Base-by-base conservation (phyloP, 92 coral and sea anemone species). In the Porites cylindrica region DNA sequence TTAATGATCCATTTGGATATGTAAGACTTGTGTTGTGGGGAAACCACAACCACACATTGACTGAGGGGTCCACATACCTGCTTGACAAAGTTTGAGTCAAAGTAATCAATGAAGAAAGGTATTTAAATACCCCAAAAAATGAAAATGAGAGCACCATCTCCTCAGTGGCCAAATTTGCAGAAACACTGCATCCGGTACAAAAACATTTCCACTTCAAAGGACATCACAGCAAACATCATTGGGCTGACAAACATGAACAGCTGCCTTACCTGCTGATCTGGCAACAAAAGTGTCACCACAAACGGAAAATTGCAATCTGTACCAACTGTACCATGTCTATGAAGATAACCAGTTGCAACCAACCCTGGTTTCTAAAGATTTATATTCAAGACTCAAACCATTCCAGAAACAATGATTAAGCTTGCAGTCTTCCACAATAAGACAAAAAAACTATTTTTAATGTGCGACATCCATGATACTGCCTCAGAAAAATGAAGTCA, bases 261-360 rank as follows among this genome's bases (percentile, higher is more conserved):
- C 73, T 75, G 75, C 90, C 68, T 47, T 26, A 58, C 78, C 43
- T 90, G 90, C 60, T 80, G 83, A 72, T 51, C 58, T 51, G 86
- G 93, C 69, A 64, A 75, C 24, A 90, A 86, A 72, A 81, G 76
- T 26, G 86, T 80, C 64, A 80, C 79, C 23, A 72, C 51, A 19
- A 90, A 90, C n/a, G 93, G 86, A 56, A 85, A 80, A 51, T 90
- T 26, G 89, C 88, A 47, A 64, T 62, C 71, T 86, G 93, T 66
- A 85, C 75, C n/a, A 60, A 81, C 58, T 90, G 93, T 50, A 81
- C 61, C 66, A 82, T 91, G 88, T 65, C 85, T 10, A 86, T 81
- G 82, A 87, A 79, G 50, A 47, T 51, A 23, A 87, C 67, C 72
- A 51, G 51, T 80, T 89, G 92, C 43, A 77, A 76, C 4, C 53